Evolutionary conservation across 2,888 invertebrate genomes (phyloP).

Genomic region (Melangyna quadrimaculata): DNA sequence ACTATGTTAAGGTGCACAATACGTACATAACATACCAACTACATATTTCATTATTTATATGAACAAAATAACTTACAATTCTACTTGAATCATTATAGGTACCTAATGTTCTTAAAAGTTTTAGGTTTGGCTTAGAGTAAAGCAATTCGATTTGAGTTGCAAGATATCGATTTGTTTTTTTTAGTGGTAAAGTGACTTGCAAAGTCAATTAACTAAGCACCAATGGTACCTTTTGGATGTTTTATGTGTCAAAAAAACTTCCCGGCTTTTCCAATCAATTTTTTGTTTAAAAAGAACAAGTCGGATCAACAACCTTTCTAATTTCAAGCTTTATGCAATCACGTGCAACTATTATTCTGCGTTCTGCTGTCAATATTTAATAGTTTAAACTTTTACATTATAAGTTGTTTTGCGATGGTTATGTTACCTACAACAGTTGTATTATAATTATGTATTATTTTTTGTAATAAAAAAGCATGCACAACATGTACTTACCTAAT

Average conservation of each 20-base stretch:
- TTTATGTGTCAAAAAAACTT: not conserved
- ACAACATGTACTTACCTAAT: no score
- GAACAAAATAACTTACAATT: not conserved
- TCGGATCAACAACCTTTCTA: not conserved
- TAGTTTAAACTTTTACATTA: no score
- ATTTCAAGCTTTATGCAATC: not conserved
- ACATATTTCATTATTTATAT: not conserved
- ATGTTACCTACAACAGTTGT: no score
- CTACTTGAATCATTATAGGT: not conserved
- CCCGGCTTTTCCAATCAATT: not conserved
- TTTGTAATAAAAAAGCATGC: no score
- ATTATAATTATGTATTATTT: no score
- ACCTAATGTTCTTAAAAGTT: not conserved
- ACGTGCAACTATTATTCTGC: no score
- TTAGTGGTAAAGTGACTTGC: not conserved
- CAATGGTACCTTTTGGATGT: not conserved
- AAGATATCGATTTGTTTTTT: not conserved
- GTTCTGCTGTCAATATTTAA: no score
- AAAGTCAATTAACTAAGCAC: not conserved
- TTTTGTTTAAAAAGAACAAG: not conserved
- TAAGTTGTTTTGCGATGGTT: no score
- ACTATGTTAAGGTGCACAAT: not conserved
- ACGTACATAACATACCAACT: not conserved
- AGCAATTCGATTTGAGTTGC: not conserved
- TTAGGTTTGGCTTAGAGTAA: not conserved